These are phyloP conservation scores for Tympanuchus pallidicinctus DNA, from an alignment of 2,113 vertebrate genomes.

Conservation along the genomic window DNA sequence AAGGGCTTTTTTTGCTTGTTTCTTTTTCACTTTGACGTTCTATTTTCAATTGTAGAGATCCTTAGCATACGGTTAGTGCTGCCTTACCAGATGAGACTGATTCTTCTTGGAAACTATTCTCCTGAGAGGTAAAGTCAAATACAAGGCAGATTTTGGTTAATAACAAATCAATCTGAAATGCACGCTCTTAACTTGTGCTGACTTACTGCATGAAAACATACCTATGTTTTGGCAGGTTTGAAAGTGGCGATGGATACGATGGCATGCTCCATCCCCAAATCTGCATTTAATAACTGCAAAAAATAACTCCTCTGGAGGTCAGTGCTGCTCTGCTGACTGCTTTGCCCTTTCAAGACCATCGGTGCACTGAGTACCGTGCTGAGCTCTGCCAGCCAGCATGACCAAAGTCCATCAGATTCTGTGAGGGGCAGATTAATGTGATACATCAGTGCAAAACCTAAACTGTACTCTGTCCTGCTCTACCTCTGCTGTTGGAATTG, in stretches of 20 bases:
- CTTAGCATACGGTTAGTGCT: neutral
- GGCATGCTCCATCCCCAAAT: neutral
- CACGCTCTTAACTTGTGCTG: accelerated
- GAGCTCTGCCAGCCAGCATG: neutral
- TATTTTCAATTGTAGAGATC: neutral
- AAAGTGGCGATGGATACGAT: neutral
- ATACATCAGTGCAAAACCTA: neutral
- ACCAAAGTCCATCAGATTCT: neutral
- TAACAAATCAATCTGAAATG: neutral
- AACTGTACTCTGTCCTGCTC: neutral
- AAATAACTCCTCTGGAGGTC: neutral
- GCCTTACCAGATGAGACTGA: neutral
- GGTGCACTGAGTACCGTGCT: neutral
- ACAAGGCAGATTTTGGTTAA: neutral
- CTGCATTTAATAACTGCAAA: neutral
- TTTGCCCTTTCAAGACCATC: neutral
- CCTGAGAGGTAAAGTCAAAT: too few relatives aligned
- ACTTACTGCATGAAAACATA: neutral
- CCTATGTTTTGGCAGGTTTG: neutral
- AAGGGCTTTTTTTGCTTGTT: neutral
- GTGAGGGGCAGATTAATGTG: neutral
- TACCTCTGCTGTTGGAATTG: neutral
- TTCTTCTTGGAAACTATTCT: neutral
- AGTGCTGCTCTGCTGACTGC: neutral
- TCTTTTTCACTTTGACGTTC: neutral